Conservation (phyloP, 2,113 vertebrate species). For the Callospermophilus lateralis region DNA sequence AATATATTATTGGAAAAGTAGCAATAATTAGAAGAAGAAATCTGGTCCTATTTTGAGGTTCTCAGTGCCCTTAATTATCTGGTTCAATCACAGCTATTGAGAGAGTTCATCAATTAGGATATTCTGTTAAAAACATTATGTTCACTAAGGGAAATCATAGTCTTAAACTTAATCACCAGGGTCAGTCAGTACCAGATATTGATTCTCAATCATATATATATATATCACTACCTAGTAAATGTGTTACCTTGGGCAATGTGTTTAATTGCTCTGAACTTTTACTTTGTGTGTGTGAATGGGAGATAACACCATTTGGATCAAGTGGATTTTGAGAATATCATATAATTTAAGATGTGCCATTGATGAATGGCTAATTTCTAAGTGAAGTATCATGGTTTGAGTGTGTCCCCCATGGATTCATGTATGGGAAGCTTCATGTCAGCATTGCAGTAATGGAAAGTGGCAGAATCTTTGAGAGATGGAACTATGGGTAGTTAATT, state of each 20-base stretch:
- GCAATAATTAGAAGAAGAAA: neutral
- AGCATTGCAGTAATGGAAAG: accelerated
- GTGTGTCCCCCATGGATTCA: neutral
- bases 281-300: neutral
- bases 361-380: neutral
- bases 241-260: neutral
- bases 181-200: neutral
- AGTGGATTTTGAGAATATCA: neutral
- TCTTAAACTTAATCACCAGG: neutral
- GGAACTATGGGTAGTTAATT: neutral
- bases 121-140: neutral
- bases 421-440: no score
- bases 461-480: neutral
- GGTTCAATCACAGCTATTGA: neutral
- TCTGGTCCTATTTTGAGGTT: neutral
- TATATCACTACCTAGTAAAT: neutral
- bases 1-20: neutral
- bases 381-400: neutral
- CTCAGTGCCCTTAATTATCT: neutral
- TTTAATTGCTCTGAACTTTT: neutral
- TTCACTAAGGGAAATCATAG: neutral
- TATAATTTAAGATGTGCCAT: neutral
- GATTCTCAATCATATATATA: neutral
- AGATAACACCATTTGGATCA: neutral
- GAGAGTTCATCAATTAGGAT: neutral